Percentiles rank a stretch among this genome's conserved stretches.
These are phyloP conservation scores for Darevskia mixta DNA, from an alignment of 2,797 vertebrate species.

Conservation along the genomic window DNA sequence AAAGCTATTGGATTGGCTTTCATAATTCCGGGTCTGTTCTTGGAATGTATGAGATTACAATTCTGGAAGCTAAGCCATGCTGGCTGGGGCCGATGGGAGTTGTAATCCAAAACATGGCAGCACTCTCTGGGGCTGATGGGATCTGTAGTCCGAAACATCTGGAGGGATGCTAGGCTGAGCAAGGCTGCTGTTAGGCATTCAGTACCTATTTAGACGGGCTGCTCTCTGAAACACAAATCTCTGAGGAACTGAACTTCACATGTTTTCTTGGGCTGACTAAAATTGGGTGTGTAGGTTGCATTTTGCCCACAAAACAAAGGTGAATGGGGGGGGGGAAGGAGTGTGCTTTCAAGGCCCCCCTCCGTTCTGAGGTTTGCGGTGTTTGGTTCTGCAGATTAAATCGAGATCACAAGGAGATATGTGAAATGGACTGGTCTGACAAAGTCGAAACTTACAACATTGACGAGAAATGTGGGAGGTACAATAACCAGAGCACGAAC, in stretches of 20 bases:
- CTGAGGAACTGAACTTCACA: neutral
- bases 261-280: neutral
- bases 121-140: no score
- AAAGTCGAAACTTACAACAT: conserved; percentile 87
- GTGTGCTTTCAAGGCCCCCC: no score
- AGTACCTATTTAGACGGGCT: neutral
- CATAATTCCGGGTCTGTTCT: no score
- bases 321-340: rapidly evolving
- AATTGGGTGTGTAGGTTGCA: neutral
- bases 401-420: conserved; percentile 82
- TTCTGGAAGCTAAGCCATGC: no score
- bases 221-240: neutral
- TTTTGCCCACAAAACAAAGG: no score
- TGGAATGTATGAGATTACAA: no score
- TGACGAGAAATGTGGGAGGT: conserved; percentile 82
- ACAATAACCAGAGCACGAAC: conserved; percentile 82
- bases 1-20: no score
- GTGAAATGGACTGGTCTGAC: conserved; percentile 93
- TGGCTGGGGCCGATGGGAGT: no score
- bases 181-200: no score
- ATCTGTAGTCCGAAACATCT: no score
- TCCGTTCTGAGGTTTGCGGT: rapidly evolving
- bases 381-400: conserved; percentile 79
- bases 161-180: no score
- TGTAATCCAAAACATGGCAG: no score